A percentile compares a stretch with the other conserved stretches of the same genome.
phyloP scores from a whole-genome alignment of 2,797 vertebrate genomes.

The Pipistrellus nathusii region DNA sequence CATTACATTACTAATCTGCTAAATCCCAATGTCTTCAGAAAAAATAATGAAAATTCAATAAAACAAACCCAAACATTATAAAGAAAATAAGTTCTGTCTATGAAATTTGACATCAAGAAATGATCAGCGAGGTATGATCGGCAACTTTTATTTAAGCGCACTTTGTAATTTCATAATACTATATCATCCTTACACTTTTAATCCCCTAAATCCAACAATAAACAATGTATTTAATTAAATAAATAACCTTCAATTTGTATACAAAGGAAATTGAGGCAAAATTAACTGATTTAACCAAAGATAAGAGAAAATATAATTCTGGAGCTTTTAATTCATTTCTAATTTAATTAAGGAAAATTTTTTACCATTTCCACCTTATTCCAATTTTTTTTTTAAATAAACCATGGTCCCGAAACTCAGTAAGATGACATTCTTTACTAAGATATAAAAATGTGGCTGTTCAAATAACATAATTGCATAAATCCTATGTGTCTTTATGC shows the following conservation, averaged over 20 bases:
- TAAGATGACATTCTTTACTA: neutral
- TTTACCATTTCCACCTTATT: neutral
- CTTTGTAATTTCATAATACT: neutral
- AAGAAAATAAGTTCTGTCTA: neutral
- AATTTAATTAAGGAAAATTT: neutral
- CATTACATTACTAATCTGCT: neutral
- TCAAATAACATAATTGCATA: neutral
- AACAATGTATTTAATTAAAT: neutral
- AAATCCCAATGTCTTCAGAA: neutral
- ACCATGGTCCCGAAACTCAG: neutral
- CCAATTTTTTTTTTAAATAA: neutral
- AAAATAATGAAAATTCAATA: neutral
- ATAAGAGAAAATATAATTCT: neutral
- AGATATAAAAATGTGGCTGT: neutral
- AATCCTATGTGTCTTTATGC: neutral
- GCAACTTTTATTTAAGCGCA: neutral
- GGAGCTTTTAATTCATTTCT: constrained; percentile 4
- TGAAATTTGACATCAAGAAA: neutral
- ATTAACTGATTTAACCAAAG: constrained; percentile 15
- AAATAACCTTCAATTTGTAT: neutral
- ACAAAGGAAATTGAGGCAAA: constrained; percentile 31
- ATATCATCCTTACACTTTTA: neutral
- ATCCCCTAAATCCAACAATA: neutral
- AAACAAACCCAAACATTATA: neutral
- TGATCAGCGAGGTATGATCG: neutral